phyloP scores from a whole-genome alignment of 2,797 vertebrate genomes.

The Phataginus tetradactyla region DNA sequence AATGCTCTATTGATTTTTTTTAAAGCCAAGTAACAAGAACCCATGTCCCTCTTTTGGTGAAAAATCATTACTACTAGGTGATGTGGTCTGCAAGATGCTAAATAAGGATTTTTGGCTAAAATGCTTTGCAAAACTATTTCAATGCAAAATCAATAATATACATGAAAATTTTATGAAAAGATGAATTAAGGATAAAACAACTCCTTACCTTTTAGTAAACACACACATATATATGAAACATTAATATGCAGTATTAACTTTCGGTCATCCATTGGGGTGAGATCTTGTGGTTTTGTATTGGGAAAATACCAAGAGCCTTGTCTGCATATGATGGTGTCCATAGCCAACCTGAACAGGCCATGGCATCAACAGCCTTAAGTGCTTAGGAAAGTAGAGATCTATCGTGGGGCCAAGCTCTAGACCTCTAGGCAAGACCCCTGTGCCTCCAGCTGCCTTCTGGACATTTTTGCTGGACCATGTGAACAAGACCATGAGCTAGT shows the following conservation, averaged over 20 bases:
- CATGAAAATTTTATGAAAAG: slow-evolving; percentile 69
- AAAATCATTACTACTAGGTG: slow-evolving; percentile 64
- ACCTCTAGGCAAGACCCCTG: not conserved
- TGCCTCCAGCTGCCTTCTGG: not conserved
- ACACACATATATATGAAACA: not conserved
- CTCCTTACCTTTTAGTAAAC: slow-evolving; percentile 41
- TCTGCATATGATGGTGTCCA: not conserved
- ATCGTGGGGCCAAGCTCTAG: not conserved
- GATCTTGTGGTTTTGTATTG: slow-evolving; percentile 7
- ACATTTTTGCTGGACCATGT: not conserved
- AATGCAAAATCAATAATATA: slow-evolving; percentile 67
- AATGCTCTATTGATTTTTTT: slow-evolving; percentile 72
- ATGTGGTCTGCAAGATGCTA: slow-evolving; percentile 64
- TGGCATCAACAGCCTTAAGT: not conserved
- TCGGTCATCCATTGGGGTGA: not conserved
- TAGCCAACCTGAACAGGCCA: not conserved
- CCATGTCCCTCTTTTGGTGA: slow-evolving; percentile 59
- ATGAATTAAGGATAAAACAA: slow-evolving; percentile 66
- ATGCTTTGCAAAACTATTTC: slow-evolving; percentile 70
- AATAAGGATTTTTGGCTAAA: slow-evolving; percentile 68
- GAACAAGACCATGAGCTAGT: not conserved
- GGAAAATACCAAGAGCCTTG: not conserved
- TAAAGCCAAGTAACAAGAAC: slow-evolving; percentile 67
- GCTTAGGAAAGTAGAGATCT: slow-evolving; percentile 12
- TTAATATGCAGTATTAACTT: slow-evolving; percentile 58